phyloP scores from a whole-genome alignment of 2,113 vertebrate genomes.

The Rhadina sibilatrix region DNA sequence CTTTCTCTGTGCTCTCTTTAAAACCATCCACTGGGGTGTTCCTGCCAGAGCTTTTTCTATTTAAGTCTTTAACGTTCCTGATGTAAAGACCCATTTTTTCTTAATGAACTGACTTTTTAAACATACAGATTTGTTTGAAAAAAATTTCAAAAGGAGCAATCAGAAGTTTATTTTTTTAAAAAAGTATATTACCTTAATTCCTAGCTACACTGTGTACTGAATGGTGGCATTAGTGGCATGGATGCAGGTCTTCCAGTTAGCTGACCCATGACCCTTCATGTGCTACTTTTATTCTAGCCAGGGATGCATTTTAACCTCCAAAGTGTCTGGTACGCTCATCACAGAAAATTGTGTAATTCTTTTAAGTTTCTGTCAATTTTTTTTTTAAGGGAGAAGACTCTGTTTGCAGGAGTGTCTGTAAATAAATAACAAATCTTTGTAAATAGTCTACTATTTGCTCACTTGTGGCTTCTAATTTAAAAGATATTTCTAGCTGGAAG shows the following conservation, averaged over 20 bases:
- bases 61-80: not conserved
- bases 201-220: not conserved
- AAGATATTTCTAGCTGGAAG: not conserved
- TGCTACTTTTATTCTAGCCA: not conserved
- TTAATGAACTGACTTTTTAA: not conserved
- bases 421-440: not conserved
- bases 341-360: not conserved
- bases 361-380: not conserved
- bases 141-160: not conserved
- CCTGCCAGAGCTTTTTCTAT: not conserved
- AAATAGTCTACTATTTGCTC: not conserved
- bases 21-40: not conserved
- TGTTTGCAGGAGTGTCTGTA: not conserved
- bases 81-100: not conserved
- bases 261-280: not conserved
- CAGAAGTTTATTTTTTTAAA: not conserved
- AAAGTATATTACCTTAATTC: not conserved
- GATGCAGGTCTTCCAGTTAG: not conserved
- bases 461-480: not conserved
- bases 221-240: not conserved
- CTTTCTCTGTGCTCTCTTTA: not conserved
- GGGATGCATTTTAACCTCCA: not conserved
- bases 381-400: not conserved
- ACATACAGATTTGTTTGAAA: rapidly evolving
- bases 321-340: not conserved